Percentiles rank a stretch among this genome's conserved stretches.
Conservation (phyloP, 2,113 vertebrate species). For the Erinaceus europaeus region DNA sequence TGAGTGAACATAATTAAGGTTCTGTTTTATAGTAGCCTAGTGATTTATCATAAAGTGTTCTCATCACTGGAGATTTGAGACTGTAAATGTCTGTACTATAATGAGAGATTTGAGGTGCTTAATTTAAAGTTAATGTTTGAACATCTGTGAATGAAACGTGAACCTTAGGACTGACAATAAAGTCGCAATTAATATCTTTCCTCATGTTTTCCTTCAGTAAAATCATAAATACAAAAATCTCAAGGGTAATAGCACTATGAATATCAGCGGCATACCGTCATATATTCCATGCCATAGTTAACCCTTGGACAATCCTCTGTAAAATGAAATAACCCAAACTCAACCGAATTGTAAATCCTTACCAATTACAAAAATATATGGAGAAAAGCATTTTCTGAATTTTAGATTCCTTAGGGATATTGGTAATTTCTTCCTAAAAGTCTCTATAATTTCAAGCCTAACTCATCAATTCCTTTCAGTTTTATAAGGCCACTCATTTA, state of each 20-base stretch:
- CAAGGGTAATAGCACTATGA: neutral
- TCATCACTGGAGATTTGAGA: neutral
- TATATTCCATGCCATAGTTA: neutral
- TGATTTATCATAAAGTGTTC: constrained; percentile 16
- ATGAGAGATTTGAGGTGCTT: constrained; percentile 4
- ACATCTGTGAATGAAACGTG: constrained; percentile 1
- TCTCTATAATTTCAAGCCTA: neutral
- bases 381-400: neutral
- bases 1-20: constrained; percentile 45
- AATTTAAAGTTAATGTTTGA: neutral
- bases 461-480: neutral
- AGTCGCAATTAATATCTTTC: neutral
- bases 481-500: neutral
- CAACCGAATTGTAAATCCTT: neutral
- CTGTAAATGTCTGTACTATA: neutral
- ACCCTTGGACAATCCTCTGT: neutral
- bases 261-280: neutral
- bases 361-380: neutral
- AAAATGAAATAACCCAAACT: neutral
- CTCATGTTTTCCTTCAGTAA: neutral
- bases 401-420: neutral
- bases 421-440: neutral
- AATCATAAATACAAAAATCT: neutral
- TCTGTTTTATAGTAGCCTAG: constrained; percentile 33
- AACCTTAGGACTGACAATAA: neutral